Base-by-base conservation (phyloP, 2,113 vertebrate genomes). In the Euleptes europaea region DNA sequence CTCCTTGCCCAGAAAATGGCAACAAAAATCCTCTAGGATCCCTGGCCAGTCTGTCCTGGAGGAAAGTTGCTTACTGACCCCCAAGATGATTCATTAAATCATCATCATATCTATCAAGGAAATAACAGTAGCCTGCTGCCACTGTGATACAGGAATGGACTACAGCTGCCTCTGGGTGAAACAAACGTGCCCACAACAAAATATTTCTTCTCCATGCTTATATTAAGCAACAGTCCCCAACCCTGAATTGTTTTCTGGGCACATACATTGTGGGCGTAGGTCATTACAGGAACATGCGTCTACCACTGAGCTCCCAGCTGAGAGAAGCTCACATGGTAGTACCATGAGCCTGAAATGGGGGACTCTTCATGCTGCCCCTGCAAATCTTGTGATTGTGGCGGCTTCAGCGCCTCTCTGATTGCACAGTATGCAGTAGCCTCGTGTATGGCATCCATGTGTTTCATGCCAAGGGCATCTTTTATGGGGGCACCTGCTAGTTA, bases 191-290 rank as follows among this genome's bases (percentile, higher is more conserved):
- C 1, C 5, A 2, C 28, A 28, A 42, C 9, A 31, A 31, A 42
- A 31, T 38, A 71, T 57, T 72, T 4, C 13, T 71, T 72, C 5
- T 71, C 28, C 15, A 35, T 75, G n/a, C 14, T 82, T 5, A 33
- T 5, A n/a, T 63, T 65, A 23, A 42, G 33, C 8, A 12, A 23
- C 40, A 13, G 11, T 40, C 2, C 0, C 42, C 67, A 60, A 47
- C 38, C 2, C 31, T 82, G 28, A 70, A 74, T 28, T 44, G 26
- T 28, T 2, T 72, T 33, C 31, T 67, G 26, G 51, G 1, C 47
- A 5, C 75, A 0, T 28, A 44, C 38, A 26, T 35, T 2, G n/a
- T n/a, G n/a, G n/a, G n/a, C 57, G 14, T 12, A 1, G 14, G 76
- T 33, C 31, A 12, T 40, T 75, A 74, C 15, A 17, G 69, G 49